phyloP scores from a whole-genome alignment of 2,113 vertebrate species.

The Halichoerus grypus region DNA sequence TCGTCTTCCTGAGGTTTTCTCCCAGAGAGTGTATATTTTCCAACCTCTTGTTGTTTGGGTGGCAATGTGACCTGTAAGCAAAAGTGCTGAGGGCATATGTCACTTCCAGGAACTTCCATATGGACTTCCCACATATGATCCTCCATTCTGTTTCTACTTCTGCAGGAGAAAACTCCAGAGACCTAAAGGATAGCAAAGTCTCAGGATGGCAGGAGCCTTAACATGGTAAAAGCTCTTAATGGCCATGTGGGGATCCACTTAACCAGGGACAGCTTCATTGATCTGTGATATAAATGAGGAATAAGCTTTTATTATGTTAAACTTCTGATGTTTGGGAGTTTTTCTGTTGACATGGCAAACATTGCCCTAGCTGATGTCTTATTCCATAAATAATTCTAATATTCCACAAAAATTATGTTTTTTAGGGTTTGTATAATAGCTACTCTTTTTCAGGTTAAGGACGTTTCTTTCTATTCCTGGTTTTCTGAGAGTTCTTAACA shows the following conservation, averaged over 20 bases:
- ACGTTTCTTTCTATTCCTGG: neutral
- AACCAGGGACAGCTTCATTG: neutral
- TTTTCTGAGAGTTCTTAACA: slow-evolving; percentile 27
- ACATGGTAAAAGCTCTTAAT: neutral
- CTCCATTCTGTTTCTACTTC: neutral
- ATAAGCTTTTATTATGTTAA: neutral
- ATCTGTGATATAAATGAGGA: neutral
- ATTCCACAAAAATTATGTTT: neutral
- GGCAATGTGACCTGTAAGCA: neutral
- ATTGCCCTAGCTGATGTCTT: neutral
- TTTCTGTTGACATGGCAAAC: neutral
- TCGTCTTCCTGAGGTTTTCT: neutral
- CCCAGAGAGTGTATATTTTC: neutral
- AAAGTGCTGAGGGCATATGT: neutral
- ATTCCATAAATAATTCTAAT: neutral
- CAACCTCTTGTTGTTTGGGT: neutral
- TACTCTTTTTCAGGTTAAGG: neutral
- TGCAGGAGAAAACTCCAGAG: neutral
- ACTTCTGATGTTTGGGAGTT: neutral
- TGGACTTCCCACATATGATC: neutral
- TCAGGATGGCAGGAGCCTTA: neutral
- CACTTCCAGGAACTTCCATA: neutral
- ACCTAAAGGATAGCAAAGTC: neutral
- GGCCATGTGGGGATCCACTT: no score
- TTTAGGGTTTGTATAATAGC: neutral